Evolutionary conservation across 2,113 vertebrate species (phyloP).

Genomic region (Melanotaenia duboulayi): DNA sequence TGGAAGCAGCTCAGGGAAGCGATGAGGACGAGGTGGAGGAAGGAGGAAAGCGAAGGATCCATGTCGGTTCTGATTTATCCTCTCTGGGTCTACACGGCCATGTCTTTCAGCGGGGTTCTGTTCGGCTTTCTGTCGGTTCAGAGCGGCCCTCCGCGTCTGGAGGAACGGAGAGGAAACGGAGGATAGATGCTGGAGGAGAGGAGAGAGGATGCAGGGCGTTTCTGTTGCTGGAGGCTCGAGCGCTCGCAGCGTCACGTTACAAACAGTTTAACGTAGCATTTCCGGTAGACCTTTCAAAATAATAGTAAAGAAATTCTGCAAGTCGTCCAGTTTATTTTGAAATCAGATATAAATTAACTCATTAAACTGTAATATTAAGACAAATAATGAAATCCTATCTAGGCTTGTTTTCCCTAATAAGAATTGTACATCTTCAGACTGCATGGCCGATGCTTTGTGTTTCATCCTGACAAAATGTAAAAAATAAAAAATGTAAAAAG

Average conservation of each 20-base stretch:
- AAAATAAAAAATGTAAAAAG: no score
- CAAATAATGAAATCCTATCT: no score
- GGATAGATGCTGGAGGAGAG: constrained; percentile 36
- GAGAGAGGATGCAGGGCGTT: constrained; percentile 67
- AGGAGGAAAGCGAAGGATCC: constrained; percentile 54
- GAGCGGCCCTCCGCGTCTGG: constrained; percentile 34
- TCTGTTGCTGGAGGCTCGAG: constrained; percentile 37
- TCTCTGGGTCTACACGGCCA: constrained; percentile 56
- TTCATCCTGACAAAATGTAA: no score
- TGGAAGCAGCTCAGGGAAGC: constrained; percentile 40
- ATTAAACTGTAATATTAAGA: no score
- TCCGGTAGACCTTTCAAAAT: constrained; percentile 38
- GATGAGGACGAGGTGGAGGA: constrained; percentile 53
- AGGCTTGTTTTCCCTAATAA: no score
- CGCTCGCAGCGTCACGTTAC: background rate
- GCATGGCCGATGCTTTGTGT: no score
- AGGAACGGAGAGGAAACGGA: constrained; percentile 21
- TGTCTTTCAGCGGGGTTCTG: constrained; percentile 12
- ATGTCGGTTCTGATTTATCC: constrained; percentile 56
- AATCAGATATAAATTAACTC: no score
- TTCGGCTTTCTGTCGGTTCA: background rate
- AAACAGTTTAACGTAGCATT: accelerated
- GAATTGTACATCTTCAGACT: no score
- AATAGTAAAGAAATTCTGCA: background rate
- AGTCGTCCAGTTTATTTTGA: no score